A percentile compares a stretch with the other conserved stretches of the same genome.
These are phyloP conservation scores for Nothocercus nigrocapillus DNA, from an alignment of 2,113 vertebrate species.

Conservation along the genomic window DNA sequence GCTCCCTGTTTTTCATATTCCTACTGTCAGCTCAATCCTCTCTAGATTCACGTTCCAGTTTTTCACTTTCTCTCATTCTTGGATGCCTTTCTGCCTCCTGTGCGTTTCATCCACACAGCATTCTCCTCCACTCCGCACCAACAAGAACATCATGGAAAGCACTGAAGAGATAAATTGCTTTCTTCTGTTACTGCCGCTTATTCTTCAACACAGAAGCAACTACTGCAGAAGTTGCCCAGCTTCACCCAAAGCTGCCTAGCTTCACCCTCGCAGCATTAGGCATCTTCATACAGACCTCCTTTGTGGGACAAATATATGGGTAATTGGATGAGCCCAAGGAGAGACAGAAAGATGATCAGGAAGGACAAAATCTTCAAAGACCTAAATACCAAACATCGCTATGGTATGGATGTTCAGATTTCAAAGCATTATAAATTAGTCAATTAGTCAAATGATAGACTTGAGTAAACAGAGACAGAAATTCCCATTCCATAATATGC, in stretches of 20 bases:
- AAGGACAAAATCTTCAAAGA: background rate
- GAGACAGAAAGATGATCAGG: background rate
- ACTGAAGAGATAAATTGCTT: background rate
- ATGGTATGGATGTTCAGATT: background rate
- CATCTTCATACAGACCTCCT: background rate
- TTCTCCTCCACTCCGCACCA: background rate
- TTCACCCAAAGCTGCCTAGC: background rate
- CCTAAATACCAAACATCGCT: background rate
- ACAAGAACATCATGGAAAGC: background rate
- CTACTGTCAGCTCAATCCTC: background rate
- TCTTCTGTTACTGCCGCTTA: background rate
- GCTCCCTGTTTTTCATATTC: background rate
- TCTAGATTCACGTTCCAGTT: background rate
- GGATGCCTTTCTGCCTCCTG: background rate
- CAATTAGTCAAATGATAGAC: background rate
- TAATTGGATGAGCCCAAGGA: background rate
- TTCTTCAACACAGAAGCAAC: background rate
- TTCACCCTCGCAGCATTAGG: background rate
- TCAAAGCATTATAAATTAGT: background rate
- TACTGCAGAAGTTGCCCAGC: background rate
- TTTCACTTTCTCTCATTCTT: background rate
- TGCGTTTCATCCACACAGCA: background rate
- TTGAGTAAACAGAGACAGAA: background rate
- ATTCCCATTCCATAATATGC: background rate
- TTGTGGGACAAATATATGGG: rapidly evolving